These are phyloP conservation scores for Lasioglossum marginatum DNA, from an alignment of 2,888 invertebrate species.

Conservation along the genomic window DNA sequence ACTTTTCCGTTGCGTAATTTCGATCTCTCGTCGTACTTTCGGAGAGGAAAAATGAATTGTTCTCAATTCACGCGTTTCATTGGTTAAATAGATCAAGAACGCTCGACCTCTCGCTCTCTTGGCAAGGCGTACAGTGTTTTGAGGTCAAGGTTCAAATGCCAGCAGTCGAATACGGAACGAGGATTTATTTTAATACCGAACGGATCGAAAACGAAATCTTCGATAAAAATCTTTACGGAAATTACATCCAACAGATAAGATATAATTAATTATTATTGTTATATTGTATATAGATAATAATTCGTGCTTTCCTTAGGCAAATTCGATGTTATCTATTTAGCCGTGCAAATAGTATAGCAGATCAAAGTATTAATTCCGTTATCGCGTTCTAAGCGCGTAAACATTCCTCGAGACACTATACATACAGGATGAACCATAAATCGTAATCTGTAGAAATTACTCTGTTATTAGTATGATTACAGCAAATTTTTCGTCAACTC, in stretches of 20 bases:
- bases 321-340: neutral
- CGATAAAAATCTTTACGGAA: neutral
- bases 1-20: neutral
- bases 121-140: neutral
- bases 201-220: neutral
- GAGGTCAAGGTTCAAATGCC: constrained; percentile 18
- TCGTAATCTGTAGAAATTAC: no score
- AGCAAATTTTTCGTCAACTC: no score
- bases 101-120: neutral
- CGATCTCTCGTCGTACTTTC: neutral
- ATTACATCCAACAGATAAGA: neutral
- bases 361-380: neutral
- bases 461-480: no score
- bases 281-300: neutral
- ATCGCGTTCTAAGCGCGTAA: neutral
- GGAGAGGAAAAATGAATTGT: neutral
- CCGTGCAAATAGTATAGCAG: neutral
- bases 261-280: neutral
- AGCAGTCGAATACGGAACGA: neutral
- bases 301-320: neutral
- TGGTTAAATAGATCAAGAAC: constrained; percentile 17
- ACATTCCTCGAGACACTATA: neutral
- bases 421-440: no score
- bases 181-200: constrained; percentile 8
- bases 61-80: neutral